Percentiles rank a stretch among this genome's conserved stretches.
These are phyloP conservation scores for Characodon lateralis DNA, from an alignment of 2,797 vertebrate species.

Conservation along the genomic window DNA sequence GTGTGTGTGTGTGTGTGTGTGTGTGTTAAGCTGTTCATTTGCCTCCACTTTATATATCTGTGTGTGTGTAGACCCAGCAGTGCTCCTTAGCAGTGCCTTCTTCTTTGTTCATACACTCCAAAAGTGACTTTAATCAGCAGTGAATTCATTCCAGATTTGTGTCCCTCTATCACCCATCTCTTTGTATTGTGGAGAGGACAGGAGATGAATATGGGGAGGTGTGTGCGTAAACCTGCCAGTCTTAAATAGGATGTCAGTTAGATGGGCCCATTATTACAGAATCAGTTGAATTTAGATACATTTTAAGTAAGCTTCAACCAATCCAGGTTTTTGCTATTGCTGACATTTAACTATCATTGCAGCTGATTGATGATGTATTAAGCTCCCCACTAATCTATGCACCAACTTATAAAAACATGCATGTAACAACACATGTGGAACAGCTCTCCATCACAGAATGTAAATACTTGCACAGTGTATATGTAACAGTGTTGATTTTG, in stretches of 20 bases:
- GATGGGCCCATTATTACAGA: background rate
- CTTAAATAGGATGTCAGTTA: background rate
- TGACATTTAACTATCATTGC: too few relatives aligned
- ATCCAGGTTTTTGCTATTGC: too few relatives aligned
- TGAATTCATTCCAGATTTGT: slow-evolving; percentile 81
- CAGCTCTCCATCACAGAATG: too few relatives aligned
- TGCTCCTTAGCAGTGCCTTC: slow-evolving; percentile 77
- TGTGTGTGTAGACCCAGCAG: slow-evolving; percentile 43
- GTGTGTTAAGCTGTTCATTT: slow-evolving; percentile 17
- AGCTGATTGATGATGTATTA: too few relatives aligned
- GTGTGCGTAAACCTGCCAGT: slow-evolving; percentile 3
- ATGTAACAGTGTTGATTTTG: too few relatives aligned
- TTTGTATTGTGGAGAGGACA: slow-evolving; percentile 58
- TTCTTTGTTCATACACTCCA: slow-evolving; percentile 78
- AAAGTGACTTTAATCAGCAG: slow-evolving; percentile 85
- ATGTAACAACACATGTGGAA: too few relatives aligned
- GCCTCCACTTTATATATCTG: slow-evolving; percentile 13
- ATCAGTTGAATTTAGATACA: background rate
- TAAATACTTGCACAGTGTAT: too few relatives aligned
- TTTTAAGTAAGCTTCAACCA: too few relatives aligned
- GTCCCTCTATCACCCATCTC: slow-evolving; percentile 37
- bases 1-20: slow-evolving; percentile 5
- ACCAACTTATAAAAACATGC: too few relatives aligned
- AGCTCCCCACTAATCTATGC: too few relatives aligned
- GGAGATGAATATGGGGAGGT: slow-evolving; percentile 37